These are phyloP conservation scores for Orthonevra nobilis DNA, from an alignment of 2,888 invertebrate genomes.

Conservation along the genomic window DNA sequence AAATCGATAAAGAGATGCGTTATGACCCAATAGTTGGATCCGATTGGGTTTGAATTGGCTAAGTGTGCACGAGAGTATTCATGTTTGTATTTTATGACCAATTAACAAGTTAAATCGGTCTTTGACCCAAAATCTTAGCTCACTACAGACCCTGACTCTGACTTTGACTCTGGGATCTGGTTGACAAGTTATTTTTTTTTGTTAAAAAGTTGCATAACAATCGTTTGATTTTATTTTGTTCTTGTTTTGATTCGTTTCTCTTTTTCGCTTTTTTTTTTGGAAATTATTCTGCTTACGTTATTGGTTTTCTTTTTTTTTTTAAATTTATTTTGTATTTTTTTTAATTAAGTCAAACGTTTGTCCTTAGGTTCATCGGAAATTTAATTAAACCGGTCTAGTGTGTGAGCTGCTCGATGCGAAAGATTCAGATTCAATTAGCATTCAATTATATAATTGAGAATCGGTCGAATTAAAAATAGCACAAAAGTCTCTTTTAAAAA, in stretches of 20 bases:
- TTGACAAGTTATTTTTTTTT: neutral
- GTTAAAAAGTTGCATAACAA: constrained; percentile 30
- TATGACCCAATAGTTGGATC: constrained; percentile 6
- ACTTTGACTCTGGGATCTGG: constrained; percentile 8
- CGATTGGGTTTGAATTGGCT: constrained; percentile 1
- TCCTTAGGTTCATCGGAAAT: constrained; percentile 31
- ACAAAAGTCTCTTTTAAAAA: no score
- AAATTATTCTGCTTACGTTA: neutral
- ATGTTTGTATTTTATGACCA: constrained; percentile 10
- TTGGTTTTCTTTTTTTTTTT: neutral
- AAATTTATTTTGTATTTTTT: neutral
- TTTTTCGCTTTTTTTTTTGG: no score
- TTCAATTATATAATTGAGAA: constrained; percentile 42
- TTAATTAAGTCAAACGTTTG: constrained; percentile 10
- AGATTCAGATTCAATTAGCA: constrained; percentile 40
- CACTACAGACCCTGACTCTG: no score
- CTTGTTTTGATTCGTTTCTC: no score
- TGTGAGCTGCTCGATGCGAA: neutral
- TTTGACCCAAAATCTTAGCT: constrained; percentile 59
- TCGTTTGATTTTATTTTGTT: neutral
- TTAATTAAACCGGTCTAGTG: constrained; percentile 16
- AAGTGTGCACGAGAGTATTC: no score
- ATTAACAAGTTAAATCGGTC: constrained; percentile 46
- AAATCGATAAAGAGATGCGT: constrained; percentile 13
- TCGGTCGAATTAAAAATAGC: no score